These are phyloP conservation scores for Biston betularia DNA, from an alignment of 2,888 invertebrate species.

Conservation along the genomic window DNA sequence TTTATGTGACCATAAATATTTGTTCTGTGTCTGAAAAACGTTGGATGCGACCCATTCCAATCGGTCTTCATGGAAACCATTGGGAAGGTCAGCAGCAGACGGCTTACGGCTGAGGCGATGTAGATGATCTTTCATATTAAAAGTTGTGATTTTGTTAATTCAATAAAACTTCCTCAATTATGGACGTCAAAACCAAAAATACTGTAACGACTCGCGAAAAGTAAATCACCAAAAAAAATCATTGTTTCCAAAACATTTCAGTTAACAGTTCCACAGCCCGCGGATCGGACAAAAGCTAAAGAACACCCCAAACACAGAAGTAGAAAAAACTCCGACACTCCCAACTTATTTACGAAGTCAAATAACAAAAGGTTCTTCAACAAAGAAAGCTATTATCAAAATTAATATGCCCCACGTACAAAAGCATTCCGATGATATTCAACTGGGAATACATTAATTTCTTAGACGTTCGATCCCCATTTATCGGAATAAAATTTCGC, in stretches of 20 bases:
- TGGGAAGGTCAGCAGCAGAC: too few species aligned
- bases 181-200: constrained; percentile 4
- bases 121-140: too few species aligned
- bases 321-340: constrained; percentile 36
- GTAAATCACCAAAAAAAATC: constrained; percentile 2
- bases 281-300: constrained; percentile 41
- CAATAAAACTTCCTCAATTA: neutral
- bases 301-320: constrained; percentile 36
- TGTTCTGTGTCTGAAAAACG: too few species aligned
- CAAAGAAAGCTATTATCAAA: constrained; percentile 50
- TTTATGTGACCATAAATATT: too few species aligned
- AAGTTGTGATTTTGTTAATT: neutral
- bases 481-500: constrained; percentile 38
- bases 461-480: constrained; percentile 39
- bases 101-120: too few species aligned
- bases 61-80: too few species aligned
- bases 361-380: constrained; percentile 44
- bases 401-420: constrained; percentile 46
- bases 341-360: constrained; percentile 43
- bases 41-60: too few species aligned
- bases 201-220: neutral
- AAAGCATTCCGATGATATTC: constrained; percentile 49
- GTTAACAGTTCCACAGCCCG: constrained; percentile 29
- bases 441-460: constrained; percentile 49
- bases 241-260: constrained; percentile 28